Percentiles rank a stretch among this genome's conserved stretches.
These are phyloP conservation scores for Holothuria scabra DNA, from an alignment of 53 echinoderm and acorn worm species.

Conservation along the genomic window DNA sequence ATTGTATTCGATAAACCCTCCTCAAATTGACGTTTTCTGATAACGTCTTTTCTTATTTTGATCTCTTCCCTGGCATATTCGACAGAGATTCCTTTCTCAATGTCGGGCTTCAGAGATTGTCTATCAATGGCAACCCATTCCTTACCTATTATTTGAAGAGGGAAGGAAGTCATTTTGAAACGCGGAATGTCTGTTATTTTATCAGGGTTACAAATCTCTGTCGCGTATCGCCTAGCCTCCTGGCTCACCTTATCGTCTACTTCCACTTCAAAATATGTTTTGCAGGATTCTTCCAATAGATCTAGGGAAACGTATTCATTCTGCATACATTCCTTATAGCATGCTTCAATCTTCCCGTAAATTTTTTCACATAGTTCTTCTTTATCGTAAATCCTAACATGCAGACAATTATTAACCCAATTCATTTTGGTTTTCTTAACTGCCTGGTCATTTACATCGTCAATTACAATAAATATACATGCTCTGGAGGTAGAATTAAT, in stretches of 20 bases:
- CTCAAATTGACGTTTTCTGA: no score
- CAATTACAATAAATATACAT: no score
- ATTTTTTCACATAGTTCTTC: neutral
- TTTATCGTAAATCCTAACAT: neutral
- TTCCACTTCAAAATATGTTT: neutral
- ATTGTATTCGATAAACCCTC: no score
- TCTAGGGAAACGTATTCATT: neutral
- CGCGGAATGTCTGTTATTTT: neutral
- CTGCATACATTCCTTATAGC: neutral
- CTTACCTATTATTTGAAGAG: neutral
- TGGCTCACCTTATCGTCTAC: neutral
- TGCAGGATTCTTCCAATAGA: neutral
- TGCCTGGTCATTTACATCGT: no score
- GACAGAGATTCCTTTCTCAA: no score
- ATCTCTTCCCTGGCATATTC: no score
- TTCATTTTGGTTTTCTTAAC: neutral
- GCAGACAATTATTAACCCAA: neutral
- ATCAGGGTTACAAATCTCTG: neutral
- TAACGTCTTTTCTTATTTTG: no score
- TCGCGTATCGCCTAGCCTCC: neutral
- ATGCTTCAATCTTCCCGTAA: neutral
- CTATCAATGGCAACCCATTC: slow-evolving; percentile 1
- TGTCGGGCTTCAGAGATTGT: no score
- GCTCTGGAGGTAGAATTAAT: no score
- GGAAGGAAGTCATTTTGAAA: neutral